Evolutionary conservation across 2,113 vertebrate species (phyloP).

Genomic region (Apteryx owenii): DNA sequence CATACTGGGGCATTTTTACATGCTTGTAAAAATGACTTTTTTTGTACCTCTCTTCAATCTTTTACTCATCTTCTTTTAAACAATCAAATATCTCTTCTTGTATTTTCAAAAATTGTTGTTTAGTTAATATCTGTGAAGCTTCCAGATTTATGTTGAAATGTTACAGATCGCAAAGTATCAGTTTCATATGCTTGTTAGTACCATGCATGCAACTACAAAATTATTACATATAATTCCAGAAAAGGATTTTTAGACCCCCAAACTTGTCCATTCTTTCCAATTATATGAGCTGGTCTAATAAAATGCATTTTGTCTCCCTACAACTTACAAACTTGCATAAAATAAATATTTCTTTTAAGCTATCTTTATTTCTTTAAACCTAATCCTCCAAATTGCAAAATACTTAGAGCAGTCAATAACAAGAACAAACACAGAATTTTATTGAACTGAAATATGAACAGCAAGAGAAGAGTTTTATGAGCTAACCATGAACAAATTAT

Average conservation of each 20-base stretch:
- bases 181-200: not conserved
- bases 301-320: not conserved
- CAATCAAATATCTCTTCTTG: not conserved
- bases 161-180: not conserved
- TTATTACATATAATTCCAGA: not conserved
- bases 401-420: not conserved
- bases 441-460: not conserved
- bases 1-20: not conserved
- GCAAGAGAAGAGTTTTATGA: not conserved
- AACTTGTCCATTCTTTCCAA: not conserved
- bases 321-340: not conserved
- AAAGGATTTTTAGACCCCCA: not conserved
- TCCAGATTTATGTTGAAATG: not conserved
- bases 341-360: not conserved
- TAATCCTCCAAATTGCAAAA: not conserved
- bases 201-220: not conserved
- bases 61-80: not conserved
- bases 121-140: not conserved
- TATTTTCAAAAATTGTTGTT: not conserved
- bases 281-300: not conserved
- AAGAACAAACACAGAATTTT: not conserved
- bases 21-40: not conserved
- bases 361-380: not conserved
- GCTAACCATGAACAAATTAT: not conserved
- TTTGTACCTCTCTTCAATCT: not conserved